Evolutionary conservation across 2,113 vertebrate genomes (phyloP).

Genomic region (Phodopus roborovskii): DNA sequence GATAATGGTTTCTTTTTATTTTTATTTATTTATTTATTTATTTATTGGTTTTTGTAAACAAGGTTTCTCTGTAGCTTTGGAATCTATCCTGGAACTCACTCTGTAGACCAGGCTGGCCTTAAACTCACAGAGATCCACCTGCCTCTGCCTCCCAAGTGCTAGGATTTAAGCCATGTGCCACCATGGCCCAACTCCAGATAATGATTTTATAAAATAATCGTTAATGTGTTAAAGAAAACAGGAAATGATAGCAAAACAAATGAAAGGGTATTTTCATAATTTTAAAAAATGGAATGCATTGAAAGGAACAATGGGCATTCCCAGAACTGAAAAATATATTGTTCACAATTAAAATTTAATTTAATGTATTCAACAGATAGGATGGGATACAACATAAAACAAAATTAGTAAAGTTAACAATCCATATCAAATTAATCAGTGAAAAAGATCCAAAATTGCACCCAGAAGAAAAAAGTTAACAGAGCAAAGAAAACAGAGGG

Average conservation of each 20-base stretch:
- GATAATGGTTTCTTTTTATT: neutral
- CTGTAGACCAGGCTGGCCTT: too few relatives aligned
- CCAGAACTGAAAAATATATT: slow-evolving; percentile 47
- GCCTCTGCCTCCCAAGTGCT: too few relatives aligned
- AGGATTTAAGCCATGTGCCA: too few relatives aligned
- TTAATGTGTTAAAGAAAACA: slow-evolving; percentile 49
- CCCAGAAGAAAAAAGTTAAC: neutral
- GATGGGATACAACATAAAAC: neutral
- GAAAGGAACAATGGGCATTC: slow-evolving; percentile 35
- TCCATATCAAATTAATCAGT: neutral
- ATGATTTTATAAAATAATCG: slow-evolving; percentile 40
- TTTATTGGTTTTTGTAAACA: too few relatives aligned
- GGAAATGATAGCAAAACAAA: neutral
- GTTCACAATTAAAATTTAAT: slow-evolving; percentile 29
- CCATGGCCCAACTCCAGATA: neutral
- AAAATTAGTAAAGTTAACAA: slow-evolving; percentile 30
- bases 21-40: too few relatives aligned
- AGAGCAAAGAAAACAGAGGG: neutral
- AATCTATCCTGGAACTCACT: too few relatives aligned
- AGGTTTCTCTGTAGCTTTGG: too few relatives aligned
- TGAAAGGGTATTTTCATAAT: slow-evolving; percentile 8
- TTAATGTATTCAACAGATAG: neutral
- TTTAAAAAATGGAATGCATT: neutral
- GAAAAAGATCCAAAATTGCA: slow-evolving; percentile 12
- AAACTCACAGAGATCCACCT: too few relatives aligned